phyloP scores from a whole-genome alignment of 2,888 invertebrate species.

The Eumerus sabulonum region DNA sequence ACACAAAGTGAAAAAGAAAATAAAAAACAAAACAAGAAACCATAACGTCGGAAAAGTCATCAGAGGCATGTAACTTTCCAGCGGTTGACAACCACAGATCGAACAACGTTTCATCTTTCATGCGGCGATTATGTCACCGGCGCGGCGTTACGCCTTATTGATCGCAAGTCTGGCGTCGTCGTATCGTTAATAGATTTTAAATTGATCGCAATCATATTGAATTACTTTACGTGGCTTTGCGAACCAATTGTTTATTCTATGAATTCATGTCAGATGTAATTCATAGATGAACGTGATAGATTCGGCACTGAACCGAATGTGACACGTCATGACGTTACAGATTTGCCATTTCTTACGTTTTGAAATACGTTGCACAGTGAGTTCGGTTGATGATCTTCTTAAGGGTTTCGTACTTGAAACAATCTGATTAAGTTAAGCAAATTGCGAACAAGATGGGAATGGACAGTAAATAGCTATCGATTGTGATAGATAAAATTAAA shows the following conservation, averaged over 20 bases:
- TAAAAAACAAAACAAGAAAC: no score
- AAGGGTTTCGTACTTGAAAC: no score
- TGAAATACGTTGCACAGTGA: no score
- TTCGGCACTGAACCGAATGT: constrained; percentile 28
- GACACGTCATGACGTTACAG: background rate
- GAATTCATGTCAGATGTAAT: constrained; percentile 2
- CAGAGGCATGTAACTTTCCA: background rate
- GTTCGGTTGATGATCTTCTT: no score
- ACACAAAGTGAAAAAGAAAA: no score
- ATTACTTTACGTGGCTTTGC: constrained; percentile 30
- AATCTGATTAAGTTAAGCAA: no score
- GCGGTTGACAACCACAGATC: constrained; percentile 15
- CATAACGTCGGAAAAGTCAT: no score
- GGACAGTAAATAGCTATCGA: no score
- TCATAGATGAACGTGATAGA: constrained; percentile 17
- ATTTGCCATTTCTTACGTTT: background rate
- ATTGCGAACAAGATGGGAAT: no score
- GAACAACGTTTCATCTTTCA: constrained; percentile 11
- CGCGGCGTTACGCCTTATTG: constrained; percentile 56
- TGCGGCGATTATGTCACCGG: constrained; percentile 32
- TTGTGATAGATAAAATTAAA: no score
- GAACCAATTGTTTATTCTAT: constrained; percentile 19
- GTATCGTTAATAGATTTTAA: constrained; percentile 54
- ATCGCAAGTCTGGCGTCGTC: constrained; percentile 31
- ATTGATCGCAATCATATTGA: constrained; percentile 59